Percentiles rank a stretch among this genome's conserved stretches.
These are phyloP conservation scores for Leuciscus waleckii DNA, from an alignment of 2,797 vertebrate genomes.

Conservation along the genomic window DNA sequence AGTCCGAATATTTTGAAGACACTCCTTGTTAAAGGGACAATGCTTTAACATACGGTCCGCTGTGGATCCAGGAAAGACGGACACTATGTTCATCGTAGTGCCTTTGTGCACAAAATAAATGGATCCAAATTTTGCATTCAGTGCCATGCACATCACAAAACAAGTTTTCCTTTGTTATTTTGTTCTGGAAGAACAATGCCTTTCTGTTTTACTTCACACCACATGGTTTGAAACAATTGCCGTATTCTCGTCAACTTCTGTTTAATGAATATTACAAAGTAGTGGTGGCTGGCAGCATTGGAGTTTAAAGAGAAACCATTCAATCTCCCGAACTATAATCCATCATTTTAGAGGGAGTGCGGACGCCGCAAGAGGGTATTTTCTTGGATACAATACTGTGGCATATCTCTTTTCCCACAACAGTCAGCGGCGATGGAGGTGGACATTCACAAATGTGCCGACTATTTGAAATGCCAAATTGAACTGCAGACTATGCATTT, in stretches of 20 bases:
- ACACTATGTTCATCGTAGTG: slow-evolving; percentile 1
- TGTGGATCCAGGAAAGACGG: background rate
- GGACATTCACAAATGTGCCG: slow-evolving; percentile 39
- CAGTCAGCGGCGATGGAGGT: background rate
- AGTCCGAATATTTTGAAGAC: background rate
- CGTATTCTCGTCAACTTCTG: background rate
- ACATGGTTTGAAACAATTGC: slow-evolving; percentile 14
- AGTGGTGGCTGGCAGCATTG: background rate
- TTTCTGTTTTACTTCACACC: slow-evolving; percentile 10
- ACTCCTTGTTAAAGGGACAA: background rate
- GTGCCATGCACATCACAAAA: slow-evolving; percentile 19
- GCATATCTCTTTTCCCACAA: background rate
- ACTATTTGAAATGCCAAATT: slow-evolving; percentile 27
- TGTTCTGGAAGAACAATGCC: slow-evolving; percentile 37
- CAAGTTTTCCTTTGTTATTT: slow-evolving; percentile 73
- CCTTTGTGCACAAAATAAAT: slow-evolving; percentile 19
- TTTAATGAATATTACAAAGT: slow-evolving; percentile 1
- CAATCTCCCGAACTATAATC: background rate
- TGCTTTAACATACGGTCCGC: background rate
- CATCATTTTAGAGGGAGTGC: background rate
- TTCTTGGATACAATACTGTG: slow-evolving; percentile 18
- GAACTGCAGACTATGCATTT: slow-evolving; percentile 42
- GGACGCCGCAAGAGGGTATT: background rate
- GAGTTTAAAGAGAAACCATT: slow-evolving; percentile 18
- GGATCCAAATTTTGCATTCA: slow-evolving; percentile 15